phyloP scores from a whole-genome alignment of 2,888 invertebrate genomes.

The Hypena proboscidalis region DNA sequence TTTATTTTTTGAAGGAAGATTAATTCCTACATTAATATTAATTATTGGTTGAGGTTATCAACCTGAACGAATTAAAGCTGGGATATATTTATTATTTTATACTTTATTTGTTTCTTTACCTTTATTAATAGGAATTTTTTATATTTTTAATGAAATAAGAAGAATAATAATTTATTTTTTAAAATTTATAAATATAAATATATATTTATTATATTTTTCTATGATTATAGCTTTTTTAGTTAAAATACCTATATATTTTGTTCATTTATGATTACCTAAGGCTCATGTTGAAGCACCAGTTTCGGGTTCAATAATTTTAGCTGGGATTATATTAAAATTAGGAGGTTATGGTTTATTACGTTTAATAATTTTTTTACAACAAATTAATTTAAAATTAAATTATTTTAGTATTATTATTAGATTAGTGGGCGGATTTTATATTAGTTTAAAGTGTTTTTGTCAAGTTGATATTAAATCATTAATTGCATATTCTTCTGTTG shows the following conservation, averaged over 20 bases:
- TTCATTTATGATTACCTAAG: constrained; percentile 90
- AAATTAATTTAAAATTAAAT: constrained; percentile 77
- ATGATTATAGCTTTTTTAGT: constrained; percentile 88
- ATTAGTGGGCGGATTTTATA: constrained; percentile 85
- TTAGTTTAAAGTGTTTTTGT: constrained; percentile 88
- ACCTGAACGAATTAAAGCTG: constrained; percentile 88
- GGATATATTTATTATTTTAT: constrained; percentile 89
- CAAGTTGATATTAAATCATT: constrained; percentile 89
- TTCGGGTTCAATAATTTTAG: constrained; percentile 90
- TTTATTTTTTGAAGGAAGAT: constrained; percentile 89
- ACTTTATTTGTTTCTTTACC: constrained; percentile 89
- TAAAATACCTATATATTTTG: constrained; percentile 89
- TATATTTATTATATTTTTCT: constrained; percentile 81
- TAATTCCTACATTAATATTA: constrained; percentile 88
- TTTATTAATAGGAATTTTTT: constrained; percentile 85
- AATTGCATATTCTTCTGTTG: constrained; percentile 91
- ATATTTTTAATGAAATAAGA: constrained; percentile 68
- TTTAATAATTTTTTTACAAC: constrained; percentile 75
- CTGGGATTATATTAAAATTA: constrained; percentile 89
- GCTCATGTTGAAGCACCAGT: constrained; percentile 92
- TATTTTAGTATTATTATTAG: constrained; percentile 82
- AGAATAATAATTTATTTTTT: constrained; percentile 83
- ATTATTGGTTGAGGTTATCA: constrained; percentile 89
- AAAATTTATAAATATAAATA: constrained; percentile 69
- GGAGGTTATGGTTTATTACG: constrained; percentile 89